Percentiles rank a stretch among this genome's conserved stretches.
These are phyloP conservation scores for Cladorhizidae sp. DNA, from an alignment of 37 sponge, comb jelly and placozoan genomes.

Conservation along the genomic window DNA sequence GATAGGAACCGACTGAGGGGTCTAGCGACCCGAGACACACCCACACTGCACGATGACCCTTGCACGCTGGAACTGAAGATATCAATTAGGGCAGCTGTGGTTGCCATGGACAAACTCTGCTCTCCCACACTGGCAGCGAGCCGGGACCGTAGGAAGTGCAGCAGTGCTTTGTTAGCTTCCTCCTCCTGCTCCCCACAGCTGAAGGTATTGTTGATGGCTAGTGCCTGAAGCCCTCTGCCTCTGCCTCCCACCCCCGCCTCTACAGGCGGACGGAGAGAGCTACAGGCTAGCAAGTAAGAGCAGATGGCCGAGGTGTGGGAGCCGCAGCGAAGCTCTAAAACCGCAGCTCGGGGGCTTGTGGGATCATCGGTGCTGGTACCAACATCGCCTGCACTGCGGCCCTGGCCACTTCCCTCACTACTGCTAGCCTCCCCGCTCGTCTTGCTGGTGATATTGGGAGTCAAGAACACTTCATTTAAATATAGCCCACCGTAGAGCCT, in stretches of 20 bases:
- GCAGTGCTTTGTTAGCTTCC: constrained; percentile 32
- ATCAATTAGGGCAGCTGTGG: not conserved
- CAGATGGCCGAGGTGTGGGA: constrained; percentile 19
- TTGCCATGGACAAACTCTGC: not conserved
- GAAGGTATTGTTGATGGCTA: constrained; percentile 28
- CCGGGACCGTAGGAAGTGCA: constrained; percentile 26
- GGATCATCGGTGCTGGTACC: too few relatives aligned
- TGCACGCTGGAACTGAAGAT: constrained; percentile 31
- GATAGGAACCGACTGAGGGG: constrained; percentile 22
- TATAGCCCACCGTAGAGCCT: constrained; percentile 68
- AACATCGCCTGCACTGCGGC: too few relatives aligned
- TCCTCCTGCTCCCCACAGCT: constrained; percentile 48
- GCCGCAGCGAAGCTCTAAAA: constrained; percentile 43
- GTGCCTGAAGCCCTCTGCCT: constrained; percentile 15
- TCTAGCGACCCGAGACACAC: not conserved
- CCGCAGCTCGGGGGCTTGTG: constrained; percentile 6
- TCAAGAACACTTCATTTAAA: constrained; percentile 45
- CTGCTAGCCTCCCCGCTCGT: not conserved
- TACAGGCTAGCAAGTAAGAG: constrained; percentile 11
- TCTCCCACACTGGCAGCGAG: constrained; percentile 1
- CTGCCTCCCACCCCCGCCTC: not conserved
- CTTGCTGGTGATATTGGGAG: constrained; percentile 14
- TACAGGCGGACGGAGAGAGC: constrained; percentile 6
- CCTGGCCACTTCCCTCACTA: not conserved
- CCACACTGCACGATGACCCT: not conserved